Conservation (phyloP, 2,888 invertebrate species). For the Drosophila eohydei region DNA sequence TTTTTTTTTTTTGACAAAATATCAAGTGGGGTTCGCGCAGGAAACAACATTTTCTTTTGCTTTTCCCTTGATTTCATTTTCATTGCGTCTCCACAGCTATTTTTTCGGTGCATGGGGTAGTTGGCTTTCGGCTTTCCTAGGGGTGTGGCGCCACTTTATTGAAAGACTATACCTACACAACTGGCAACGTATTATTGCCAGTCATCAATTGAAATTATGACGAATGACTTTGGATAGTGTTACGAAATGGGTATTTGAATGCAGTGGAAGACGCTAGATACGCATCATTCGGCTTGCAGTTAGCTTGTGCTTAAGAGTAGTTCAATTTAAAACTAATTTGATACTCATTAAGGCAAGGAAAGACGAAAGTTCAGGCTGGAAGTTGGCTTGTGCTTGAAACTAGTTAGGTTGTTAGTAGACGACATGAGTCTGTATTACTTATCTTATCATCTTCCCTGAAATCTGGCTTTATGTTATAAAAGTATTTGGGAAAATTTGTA, state of each 20-base stretch:
- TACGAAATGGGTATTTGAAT: not conserved
- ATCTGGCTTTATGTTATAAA: not conserved
- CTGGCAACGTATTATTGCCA: conserved; percentile 3
- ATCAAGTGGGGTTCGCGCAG: conserved; percentile 39
- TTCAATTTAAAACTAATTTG: not conserved
- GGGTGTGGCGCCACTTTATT: conserved; percentile 18
- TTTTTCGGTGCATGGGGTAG: not conserved
- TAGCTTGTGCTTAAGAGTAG: not conserved
- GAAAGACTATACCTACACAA: conserved; percentile 25
- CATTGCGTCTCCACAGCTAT: conserved; percentile 28
- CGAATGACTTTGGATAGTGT: conserved; percentile 5
- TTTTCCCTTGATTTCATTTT: conserved; percentile 39
- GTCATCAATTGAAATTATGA: conserved; percentile 13
- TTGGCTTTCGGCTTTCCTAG: not conserved
- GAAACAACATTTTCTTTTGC: conserved; percentile 10
- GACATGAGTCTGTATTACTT: too few species aligned
- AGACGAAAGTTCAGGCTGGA: not conserved
- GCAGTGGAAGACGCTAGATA: not conserved
- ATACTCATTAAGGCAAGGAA: not conserved
- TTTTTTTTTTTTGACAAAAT: conserved; percentile 59
- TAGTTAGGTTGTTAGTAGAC: not conserved
- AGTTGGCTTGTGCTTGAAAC: not conserved
- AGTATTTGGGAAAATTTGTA: not conserved
- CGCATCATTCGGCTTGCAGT: not conserved
- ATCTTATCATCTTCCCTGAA: not conserved